phyloP scores from a whole-genome alignment of 2,113 vertebrate species.

The Lucifuga dentata region DNA sequence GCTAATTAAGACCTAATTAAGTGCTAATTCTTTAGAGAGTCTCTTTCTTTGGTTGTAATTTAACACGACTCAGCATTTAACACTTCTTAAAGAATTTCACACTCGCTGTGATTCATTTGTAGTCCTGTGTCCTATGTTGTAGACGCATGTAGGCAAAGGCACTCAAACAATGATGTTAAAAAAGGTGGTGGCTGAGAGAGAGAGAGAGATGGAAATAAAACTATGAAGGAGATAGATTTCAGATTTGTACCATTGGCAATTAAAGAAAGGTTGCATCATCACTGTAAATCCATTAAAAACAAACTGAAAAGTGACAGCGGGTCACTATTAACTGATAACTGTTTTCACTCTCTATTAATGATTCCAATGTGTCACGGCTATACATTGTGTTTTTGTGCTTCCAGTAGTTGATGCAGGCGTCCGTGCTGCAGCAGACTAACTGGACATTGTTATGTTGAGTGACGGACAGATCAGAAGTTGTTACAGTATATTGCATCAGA shows the following conservation, averaged over 20 bases:
- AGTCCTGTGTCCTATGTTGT: slow-evolving; percentile 63
- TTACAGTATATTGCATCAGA: slow-evolving; percentile 74
- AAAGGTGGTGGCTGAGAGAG: slow-evolving; percentile 52
- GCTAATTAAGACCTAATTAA: slow-evolving; percentile 99
- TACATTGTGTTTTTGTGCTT: slow-evolving; percentile 29
- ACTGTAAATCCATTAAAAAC: not conserved
- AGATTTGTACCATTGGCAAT: slow-evolving; percentile 48
- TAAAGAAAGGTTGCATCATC: slow-evolving; percentile 39
- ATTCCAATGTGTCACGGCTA: slow-evolving; percentile 25
- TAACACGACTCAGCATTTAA: slow-evolving; percentile 94
- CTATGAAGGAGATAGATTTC: slow-evolving; percentile 26
- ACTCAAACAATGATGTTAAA: slow-evolving; percentile 78
- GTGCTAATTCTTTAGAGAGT: slow-evolving; percentile 97
- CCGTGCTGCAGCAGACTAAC: slow-evolving; percentile 21
- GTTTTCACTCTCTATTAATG: slow-evolving; percentile 29
- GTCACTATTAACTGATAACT: slow-evolving; percentile 29
- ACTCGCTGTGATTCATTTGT: slow-evolving; percentile 69
- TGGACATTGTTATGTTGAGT: slow-evolving; percentile 65
- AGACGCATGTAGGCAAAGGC: slow-evolving; percentile 57
- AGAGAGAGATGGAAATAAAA: slow-evolving; percentile 9
- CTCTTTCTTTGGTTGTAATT: slow-evolving; percentile 96
- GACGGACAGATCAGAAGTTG: slow-evolving; percentile 66
- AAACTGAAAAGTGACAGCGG: slow-evolving; percentile 23
- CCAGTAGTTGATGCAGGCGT: slow-evolving; percentile 30
- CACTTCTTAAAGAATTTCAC: slow-evolving; percentile 90